Conservation (phyloP, 2,888 invertebrate species). For the Eutolmus rufibarbis region DNA sequence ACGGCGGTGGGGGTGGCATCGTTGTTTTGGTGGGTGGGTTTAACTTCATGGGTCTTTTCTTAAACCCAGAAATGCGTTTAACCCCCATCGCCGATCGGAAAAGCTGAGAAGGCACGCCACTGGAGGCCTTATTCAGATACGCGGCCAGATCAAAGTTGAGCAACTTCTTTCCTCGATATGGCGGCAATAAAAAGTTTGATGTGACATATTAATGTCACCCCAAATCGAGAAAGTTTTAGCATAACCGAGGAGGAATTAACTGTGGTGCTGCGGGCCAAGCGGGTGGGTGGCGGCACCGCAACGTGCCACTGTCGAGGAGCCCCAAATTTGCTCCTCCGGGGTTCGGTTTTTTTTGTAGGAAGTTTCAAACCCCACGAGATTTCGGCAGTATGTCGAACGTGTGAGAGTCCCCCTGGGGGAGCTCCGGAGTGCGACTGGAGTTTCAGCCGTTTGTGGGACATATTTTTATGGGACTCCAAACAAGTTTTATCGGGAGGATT, state of each 20-base stretch:
- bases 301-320: background rate
- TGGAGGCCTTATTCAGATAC: background rate
- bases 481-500: background rate
- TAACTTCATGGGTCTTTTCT: background rate
- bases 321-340: background rate
- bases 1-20: background rate
- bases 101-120: background rate
- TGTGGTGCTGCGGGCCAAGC: background rate
- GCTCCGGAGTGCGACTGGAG: background rate
- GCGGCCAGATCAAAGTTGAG: background rate
- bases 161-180: background rate
- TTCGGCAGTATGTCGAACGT: background rate
- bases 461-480: background rate
- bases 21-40: background rate
- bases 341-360: background rate
- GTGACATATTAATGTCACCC: conserved; percentile 27
- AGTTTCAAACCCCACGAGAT: background rate
- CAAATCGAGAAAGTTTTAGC: conserved; percentile 29
- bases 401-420: background rate
- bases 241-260: conserved; percentile 27
- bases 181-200: conserved; percentile 25
- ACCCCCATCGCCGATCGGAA: background rate
- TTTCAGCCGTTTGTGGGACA: background rate
- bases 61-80: background rate
- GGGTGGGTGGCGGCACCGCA: background rate